Evolutionary conservation across 2,797 vertebrate genomes (phyloP).

Genomic region (Semotilus atromaculatus): DNA sequence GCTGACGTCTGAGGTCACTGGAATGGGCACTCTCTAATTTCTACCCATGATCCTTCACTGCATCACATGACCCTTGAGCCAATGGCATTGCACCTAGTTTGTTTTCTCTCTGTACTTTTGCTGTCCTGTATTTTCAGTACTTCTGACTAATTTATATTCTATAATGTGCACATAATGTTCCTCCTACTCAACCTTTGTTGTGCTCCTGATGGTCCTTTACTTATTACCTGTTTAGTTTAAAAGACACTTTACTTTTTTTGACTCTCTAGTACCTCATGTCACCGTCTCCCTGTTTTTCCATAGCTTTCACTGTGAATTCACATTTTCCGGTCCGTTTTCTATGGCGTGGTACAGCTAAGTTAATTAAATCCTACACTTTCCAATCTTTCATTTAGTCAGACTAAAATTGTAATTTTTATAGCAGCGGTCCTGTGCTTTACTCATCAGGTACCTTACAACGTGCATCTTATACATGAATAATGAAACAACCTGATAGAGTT

Average conservation of each 20-base stretch:
- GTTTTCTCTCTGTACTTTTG: conserved; percentile 77
- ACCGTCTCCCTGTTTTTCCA: conserved; percentile 52
- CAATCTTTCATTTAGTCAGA: conserved; percentile 5
- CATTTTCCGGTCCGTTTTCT: conserved; percentile 46
- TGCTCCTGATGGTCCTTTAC: conserved; percentile 61
- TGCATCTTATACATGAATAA: conserved; percentile 23
- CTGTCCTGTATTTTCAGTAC: conserved; percentile 76
- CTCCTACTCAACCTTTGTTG: conserved; percentile 63
- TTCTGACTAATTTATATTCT: conserved; percentile 63
- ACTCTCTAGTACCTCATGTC: conserved; percentile 71
- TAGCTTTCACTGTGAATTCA: conserved; percentile 60
- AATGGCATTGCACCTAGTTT: conserved; percentile 80
- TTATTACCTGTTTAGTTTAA: conserved; percentile 56
- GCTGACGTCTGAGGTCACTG: conserved; percentile 99
- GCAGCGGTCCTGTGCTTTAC: background rate
- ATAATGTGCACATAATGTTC: conserved; percentile 65
- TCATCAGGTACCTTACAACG: conserved; percentile 11
- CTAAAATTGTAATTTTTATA: conserved; percentile 9
- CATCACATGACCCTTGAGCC: conserved; percentile 84
- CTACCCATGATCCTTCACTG: conserved; percentile 79
- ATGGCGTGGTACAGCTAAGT: conserved; percentile 41
- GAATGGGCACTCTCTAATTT: conserved; percentile 95
- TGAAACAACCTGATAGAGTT: conserved; percentile 6
- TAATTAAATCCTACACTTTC: conserved; percentile 3
- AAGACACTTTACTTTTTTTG: conserved; percentile 68